These are phyloP conservation scores for Megathymus violae DNA, from an alignment of 1,140 invertebrate genomes.

Conservation along the genomic window DNA sequence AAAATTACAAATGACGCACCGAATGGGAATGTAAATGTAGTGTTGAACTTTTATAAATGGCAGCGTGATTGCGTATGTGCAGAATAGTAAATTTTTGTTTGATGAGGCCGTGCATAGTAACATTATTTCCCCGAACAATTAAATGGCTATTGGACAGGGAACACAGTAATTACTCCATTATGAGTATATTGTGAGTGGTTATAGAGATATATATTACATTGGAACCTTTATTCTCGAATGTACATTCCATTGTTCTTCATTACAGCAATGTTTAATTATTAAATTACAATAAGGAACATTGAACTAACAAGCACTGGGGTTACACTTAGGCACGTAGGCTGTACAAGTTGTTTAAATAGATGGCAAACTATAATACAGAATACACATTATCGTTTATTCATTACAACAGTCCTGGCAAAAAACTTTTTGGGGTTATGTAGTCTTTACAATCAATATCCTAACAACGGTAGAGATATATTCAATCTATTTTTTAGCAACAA, in stretches of 20 bases:
- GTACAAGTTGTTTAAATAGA: too few relatives aligned
- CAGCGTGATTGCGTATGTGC: not conserved
- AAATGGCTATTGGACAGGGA: not conserved
- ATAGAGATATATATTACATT: too few relatives aligned
- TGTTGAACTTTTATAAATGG: conserved; percentile 16
- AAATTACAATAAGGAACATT: not conserved
- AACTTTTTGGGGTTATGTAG: too few relatives aligned
- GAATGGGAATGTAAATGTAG: conserved; percentile 10
- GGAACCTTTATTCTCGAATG: not conserved
- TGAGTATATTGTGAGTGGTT: too few relatives aligned
- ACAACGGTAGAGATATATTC: too few relatives aligned
- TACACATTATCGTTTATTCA: not conserved
- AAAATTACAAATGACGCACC: conserved; percentile 1
- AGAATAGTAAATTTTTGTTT: conserved; percentile 16
- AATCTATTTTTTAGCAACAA: too few relatives aligned
- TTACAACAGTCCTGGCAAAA: too few relatives aligned
- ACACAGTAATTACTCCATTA: not conserved
- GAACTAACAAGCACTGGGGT: not conserved
- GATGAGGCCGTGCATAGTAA: conserved; percentile 1
- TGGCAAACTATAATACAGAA: not conserved
- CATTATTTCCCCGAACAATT: not conserved
- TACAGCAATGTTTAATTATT: not conserved
- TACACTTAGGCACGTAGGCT: too few relatives aligned
- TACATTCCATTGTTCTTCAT: not conserved
- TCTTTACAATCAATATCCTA: too few relatives aligned